A percentile compares a stretch with the other conserved stretches of the same genome.
phyloP scores from a whole-genome alignment of 37 sponge, comb jelly and placozoan genomes.

The Diacarnus erythraeanus region DNA sequence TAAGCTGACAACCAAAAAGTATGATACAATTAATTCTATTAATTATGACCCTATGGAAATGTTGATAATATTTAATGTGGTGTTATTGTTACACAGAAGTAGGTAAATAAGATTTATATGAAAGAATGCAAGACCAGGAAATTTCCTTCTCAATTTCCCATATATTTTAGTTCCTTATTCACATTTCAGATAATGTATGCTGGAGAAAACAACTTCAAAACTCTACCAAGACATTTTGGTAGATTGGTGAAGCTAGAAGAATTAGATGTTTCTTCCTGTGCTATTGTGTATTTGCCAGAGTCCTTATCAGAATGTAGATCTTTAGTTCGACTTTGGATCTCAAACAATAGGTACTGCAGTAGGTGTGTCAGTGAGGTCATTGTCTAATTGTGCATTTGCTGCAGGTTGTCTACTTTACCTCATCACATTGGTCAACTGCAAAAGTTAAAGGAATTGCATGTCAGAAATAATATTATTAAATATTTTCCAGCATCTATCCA shows the following conservation, averaged over 20 bases:
- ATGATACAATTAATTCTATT: too few species aligned
- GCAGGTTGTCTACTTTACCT: conserved; percentile 58
- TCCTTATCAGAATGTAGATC: conserved; percentile 50
- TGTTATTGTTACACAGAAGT: not conserved
- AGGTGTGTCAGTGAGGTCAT: too few species aligned
- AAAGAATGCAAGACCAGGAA: too few species aligned
- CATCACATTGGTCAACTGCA: conserved; percentile 49
- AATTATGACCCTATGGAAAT: too few species aligned
- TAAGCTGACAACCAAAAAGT: too few species aligned
- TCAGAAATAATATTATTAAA: conserved; percentile 56
- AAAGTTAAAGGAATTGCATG: conserved; percentile 66
- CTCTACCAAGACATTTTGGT: conserved; percentile 62
- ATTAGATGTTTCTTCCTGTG: conserved; percentile 69
- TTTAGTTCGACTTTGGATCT: conserved; percentile 68
- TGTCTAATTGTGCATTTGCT: not conserved
- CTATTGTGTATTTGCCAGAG: conserved; percentile 60
- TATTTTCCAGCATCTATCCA: conserved; percentile 61
- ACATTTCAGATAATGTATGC: conserved; percentile 49
- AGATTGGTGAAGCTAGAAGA: conserved; percentile 45
- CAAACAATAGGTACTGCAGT: conserved; percentile 71
- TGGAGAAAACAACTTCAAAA: conserved; percentile 68
- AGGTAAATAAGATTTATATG: too few species aligned
- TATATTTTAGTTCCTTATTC: too few species aligned
- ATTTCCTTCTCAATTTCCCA: too few species aligned
- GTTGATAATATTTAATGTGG: too few species aligned